Evolutionary conservation across 2,113 vertebrate genomes (phyloP).

Genomic region (Tretioscincus oriximinensis): DNA sequence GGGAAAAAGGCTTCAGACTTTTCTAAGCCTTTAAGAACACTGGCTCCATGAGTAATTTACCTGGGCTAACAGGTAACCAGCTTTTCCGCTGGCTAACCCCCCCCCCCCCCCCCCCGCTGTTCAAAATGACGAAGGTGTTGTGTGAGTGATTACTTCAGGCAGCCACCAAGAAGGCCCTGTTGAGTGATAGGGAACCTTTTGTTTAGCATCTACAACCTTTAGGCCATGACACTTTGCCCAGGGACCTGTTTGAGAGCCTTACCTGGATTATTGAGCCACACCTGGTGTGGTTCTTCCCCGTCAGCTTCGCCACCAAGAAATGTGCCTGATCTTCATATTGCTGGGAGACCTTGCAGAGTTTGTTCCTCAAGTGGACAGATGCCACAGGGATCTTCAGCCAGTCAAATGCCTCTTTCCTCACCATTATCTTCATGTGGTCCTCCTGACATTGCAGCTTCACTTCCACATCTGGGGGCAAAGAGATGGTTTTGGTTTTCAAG

Average conservation of each 20-base stretch:
- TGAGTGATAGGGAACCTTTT: too few relatives aligned
- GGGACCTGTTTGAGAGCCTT: neutral
- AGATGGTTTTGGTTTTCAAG: too few relatives aligned
- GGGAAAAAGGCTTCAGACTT: too few relatives aligned
- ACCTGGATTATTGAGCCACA: conserved; percentile 67
- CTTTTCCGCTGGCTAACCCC: too few relatives aligned
- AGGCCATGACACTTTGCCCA: neutral
- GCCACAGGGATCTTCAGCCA: conserved; percentile 45
- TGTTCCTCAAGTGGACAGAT: conserved; percentile 54
- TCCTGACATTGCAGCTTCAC: conserved; percentile 62
- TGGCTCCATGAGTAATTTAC: too few relatives aligned
- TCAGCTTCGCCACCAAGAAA: conserved; percentile 60
- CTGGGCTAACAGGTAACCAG: too few relatives aligned
- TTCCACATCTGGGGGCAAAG: conserved; percentile 46
- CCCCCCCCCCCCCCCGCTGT: too few relatives aligned
- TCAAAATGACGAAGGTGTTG: too few relatives aligned
- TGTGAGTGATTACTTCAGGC: too few relatives aligned
- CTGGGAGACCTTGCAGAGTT: conserved; percentile 57
- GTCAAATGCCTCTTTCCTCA: conserved; percentile 64
- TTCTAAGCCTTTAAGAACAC: too few relatives aligned
- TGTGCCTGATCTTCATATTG: conserved; percentile 36
- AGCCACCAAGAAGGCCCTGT: too few relatives aligned
- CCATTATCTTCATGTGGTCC: conserved; percentile 67
- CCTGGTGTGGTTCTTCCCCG: conserved; percentile 60
- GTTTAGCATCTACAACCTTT: too few relatives aligned